A percentile compares a stretch with the other conserved stretches of the same genome.
These are phyloP conservation scores for Paelopatides confundens DNA, from an alignment of 53 echinoderm and acorn worm species.

Conservation along the genomic window DNA sequence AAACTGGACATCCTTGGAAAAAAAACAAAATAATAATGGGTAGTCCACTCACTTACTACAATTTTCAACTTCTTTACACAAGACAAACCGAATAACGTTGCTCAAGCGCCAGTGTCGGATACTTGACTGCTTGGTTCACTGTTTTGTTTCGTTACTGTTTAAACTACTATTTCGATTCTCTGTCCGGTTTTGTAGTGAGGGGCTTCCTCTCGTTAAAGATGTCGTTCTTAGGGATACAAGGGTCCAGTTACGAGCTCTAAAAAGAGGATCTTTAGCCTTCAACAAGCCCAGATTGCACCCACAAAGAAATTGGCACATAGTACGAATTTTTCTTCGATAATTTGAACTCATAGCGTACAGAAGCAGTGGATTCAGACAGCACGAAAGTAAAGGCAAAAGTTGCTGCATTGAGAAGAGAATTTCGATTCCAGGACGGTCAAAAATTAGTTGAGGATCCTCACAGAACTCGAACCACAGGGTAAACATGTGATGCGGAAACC, in stretches of 20 bases:
- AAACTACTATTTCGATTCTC: neutral
- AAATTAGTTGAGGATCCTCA: conserved; percentile 16
- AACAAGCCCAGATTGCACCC: neutral
- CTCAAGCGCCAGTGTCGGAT: too few relatives aligned
- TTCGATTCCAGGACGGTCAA: conserved; percentile 64
- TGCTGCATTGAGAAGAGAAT: conserved; percentile 68
- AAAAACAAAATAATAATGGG: too few relatives aligned
- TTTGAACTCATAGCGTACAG: conserved; percentile 95
- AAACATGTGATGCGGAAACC: conserved; percentile 80
- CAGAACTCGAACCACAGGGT: conserved; percentile 83
- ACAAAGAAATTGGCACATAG: conserved; percentile 55
- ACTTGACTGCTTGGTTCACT: neutral
- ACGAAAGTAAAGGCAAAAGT: conserved; percentile 69
- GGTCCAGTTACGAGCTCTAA: conserved; percentile 62
- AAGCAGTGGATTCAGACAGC: conserved; percentile 89
- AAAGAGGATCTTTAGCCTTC: conserved; percentile 56
- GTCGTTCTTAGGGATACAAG: conserved; percentile 65
- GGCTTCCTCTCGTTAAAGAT: conserved; percentile 48
- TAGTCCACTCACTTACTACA: too few relatives aligned
- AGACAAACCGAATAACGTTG: too few relatives aligned
- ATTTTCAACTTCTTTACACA: too few relatives aligned
- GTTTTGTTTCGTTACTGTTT: neutral
- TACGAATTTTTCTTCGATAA: conserved; percentile 82
- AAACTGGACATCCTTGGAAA: too few relatives aligned
- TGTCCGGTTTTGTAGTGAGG: conserved; percentile 5